phyloP scores from a whole-genome alignment of 2,113 vertebrate genomes.

The Perccottus glenii region DNA sequence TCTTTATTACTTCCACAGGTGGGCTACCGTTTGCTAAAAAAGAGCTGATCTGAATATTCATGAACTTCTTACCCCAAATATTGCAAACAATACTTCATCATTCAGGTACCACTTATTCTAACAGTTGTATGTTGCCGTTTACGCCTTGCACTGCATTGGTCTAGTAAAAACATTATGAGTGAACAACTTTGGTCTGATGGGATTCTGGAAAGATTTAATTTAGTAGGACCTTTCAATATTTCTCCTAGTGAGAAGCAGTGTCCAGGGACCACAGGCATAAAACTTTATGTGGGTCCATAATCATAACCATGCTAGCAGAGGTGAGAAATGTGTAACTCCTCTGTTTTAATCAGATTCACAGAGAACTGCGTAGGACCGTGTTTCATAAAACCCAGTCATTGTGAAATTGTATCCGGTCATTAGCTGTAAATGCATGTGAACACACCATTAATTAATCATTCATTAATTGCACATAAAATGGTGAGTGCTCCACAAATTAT shows the following conservation, averaged over 20 bases:
- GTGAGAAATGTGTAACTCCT: background rate
- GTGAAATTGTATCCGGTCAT: background rate
- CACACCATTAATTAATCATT: constrained; percentile 13
- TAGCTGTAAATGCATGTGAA: constrained; percentile 3
- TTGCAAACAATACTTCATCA: too few relatives aligned
- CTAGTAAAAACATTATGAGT: too few relatives aligned
- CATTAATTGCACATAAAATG: constrained; percentile 2
- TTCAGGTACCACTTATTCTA: too few relatives aligned
- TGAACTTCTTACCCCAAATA: too few relatives aligned
- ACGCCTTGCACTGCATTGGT: background rate
- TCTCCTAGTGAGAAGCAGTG: constrained; percentile 1
- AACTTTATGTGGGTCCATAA: constrained; percentile 4
- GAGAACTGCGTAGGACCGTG: background rate
- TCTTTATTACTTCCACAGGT: too few relatives aligned
- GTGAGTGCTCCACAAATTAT: constrained; percentile 1
- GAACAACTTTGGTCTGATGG: background rate
- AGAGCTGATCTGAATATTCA: too few relatives aligned
- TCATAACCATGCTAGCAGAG: constrained; percentile 2
- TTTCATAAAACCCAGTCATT: background rate
- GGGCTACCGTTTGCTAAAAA: too few relatives aligned
- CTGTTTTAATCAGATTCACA: background rate
- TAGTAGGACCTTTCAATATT: background rate
- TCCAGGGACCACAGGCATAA: constrained; percentile 6
- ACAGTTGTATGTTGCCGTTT: background rate
- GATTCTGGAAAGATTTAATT: background rate